phyloP scores from a whole-genome alignment of 2,797 vertebrate species.

The Myripristis murdjan region DNA sequence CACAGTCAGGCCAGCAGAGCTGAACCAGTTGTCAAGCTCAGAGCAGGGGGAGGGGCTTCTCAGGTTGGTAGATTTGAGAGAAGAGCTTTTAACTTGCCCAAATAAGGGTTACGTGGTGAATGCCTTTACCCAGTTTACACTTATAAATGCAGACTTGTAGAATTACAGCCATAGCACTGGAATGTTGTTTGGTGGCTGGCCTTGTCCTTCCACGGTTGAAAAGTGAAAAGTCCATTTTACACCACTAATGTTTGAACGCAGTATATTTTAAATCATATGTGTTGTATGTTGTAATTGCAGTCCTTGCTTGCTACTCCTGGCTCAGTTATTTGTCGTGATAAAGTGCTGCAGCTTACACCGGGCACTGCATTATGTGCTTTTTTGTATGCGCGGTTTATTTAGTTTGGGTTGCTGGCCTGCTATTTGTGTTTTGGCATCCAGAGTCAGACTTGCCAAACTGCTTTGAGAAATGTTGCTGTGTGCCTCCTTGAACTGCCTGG shows the following conservation, averaged over 20 bases:
- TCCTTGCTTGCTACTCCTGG: not conserved
- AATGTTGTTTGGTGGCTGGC: not conserved
- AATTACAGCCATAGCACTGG: not conserved
- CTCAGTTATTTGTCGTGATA: not conserved
- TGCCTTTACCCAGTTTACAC: not conserved
- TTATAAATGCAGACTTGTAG: conserved; percentile 1
- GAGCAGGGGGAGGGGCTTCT: conserved; percentile 20
- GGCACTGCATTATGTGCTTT: not conserved
- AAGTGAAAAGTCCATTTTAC: not conserved
- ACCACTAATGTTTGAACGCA: not conserved
- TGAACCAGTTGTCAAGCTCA: conserved; percentile 38
- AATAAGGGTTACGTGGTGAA: conserved; percentile 12
- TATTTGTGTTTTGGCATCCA: not conserved
- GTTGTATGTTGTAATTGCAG: not conserved
- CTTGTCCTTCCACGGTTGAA: conserved; percentile 1
- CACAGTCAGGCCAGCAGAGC: conserved; percentile 24
- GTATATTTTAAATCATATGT: not conserved
- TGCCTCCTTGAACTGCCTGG: not conserved
- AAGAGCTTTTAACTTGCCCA: conserved; percentile 32
- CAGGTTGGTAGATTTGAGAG: conserved; percentile 20
- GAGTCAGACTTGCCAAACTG: not conserved
- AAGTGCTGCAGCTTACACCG: not conserved
- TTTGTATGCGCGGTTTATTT: conserved; percentile 4
- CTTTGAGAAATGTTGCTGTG: conserved; percentile 13
- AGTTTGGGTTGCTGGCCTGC: not conserved